A percentile compares a stretch with the other conserved stretches of the same genome.
Conservation (phyloP, 2,888 invertebrate genomes). For the Torymus texanus region DNA sequence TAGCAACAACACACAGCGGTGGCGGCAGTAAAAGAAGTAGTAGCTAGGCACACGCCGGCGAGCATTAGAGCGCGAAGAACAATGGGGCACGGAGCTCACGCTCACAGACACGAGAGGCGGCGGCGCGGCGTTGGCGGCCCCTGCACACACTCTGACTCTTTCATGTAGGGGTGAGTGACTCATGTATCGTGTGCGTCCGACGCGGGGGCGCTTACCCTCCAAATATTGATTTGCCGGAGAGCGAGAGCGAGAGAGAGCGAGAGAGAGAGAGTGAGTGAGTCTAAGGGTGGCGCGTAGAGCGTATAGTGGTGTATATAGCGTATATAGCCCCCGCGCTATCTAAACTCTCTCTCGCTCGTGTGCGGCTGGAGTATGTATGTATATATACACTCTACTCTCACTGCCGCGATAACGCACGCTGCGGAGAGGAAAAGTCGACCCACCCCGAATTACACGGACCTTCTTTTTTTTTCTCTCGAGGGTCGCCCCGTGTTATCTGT, state of each 20-base stretch:
- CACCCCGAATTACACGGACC: no score
- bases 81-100: conserved; percentile 29
- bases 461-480: not conserved
- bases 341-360: conserved; percentile 25
- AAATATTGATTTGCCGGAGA: conserved; percentile 71
- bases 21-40: not conserved
- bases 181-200: conserved; percentile 70
- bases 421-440: no score
- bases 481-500: not conserved
- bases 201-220: conserved; percentile 64
- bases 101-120: not conserved
- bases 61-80: conserved; percentile 54
- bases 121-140: not conserved
- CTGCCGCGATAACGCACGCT: conserved; percentile 41
- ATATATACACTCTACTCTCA: not conserved
- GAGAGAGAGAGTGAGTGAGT: conserved; percentile 46
- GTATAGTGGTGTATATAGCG: no score
- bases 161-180: conserved; percentile 70
- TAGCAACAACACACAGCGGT: not conserved
- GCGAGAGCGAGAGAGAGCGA: conserved; percentile 30
- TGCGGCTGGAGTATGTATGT: not conserved
- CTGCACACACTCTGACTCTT: no score
- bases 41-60: conserved; percentile 3
- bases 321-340: conserved; percentile 26
- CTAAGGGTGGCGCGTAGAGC: conserved; percentile 34